Evolutionary conservation across 2,797 vertebrate species (phyloP), one percentile per base, ranked within the genome.

Genomic region (Lophius americanus): DNA sequence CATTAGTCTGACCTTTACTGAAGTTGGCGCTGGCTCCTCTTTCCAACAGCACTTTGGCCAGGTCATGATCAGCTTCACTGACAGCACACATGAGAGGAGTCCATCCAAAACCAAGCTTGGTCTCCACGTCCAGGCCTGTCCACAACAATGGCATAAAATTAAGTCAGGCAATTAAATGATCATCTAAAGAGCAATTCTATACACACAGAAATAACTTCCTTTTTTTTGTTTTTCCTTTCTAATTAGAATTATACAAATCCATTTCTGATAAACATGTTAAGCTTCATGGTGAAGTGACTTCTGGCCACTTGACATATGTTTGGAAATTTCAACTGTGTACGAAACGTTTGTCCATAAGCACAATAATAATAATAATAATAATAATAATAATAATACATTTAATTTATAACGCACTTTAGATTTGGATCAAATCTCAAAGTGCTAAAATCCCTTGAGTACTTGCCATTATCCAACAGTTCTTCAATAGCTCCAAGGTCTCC

Each of bases 1-100:
- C n/a, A 23, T 8, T 8, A 6, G 48, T 59, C 91, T 95, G 88
- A 99, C 97, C 96, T 88, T 94, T 96, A 86, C 94, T 94, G 92
- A 95, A 98, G 79, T 94, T 95, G 35, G 95, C 95, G 75, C 93
- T 95, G 57, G 97, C 97, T n/a, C 97, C 98, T 89, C 92, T 92
- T 88, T 97, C 90, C 87, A 99, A 79, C 56, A 99, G 94, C 50
- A 98, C 81, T 60, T 90, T 92, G 44, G 95, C 91, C 44, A 98
- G 64, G 0, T 95, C 88, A 7, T 90, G 89, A 60, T 96, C 88
- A 5, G 93, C 95, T 75, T 93, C 58, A 0, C 84, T 94, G 64
- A 95, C 96, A 4, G 96, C 96, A 83, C 89, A 96, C 96, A 99
- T 98, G 68, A 99, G 93, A 14, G 95, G 96, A 70, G 96, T 97